phyloP scores from a whole-genome alignment of 2,888 invertebrate genomes.

The Hymenopus coronatus region DNA sequence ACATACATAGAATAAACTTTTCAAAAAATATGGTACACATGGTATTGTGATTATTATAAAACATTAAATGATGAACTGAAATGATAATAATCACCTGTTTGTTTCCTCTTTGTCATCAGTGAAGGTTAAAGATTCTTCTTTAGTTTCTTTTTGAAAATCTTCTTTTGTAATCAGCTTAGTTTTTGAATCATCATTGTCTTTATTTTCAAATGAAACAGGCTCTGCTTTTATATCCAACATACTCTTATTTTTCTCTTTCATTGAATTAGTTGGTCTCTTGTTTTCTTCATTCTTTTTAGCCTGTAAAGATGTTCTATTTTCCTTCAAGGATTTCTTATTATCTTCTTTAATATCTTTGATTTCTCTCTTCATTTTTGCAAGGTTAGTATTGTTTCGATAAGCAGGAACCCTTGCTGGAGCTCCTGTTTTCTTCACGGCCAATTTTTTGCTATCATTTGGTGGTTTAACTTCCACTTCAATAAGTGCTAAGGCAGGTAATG shows the following conservation, averaged over 20 bases:
- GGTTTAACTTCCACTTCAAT: conserved; percentile 37
- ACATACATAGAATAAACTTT: too few species aligned
- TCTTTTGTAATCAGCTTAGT: neutral
- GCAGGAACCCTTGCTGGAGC: neutral
- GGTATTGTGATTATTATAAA: too few species aligned
- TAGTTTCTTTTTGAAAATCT: neutral
- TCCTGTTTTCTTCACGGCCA: neutral
- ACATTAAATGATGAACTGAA: too few species aligned
- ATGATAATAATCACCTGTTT: neutral
- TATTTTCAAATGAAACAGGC: neutral
- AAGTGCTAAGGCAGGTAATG: conserved; percentile 67
- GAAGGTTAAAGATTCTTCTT: neutral
- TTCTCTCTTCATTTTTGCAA: conserved; percentile 20
- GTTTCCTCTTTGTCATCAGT: neutral
- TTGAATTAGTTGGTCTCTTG: neutral
- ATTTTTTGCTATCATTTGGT: conserved; percentile 8
- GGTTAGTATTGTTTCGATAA: neutral
- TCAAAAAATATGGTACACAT: too few species aligned
- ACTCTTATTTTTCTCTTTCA: neutral
- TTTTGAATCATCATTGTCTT: neutral
- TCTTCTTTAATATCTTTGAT: conserved; percentile 17
- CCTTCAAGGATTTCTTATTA: neutral
- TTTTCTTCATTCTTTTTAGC: neutral
- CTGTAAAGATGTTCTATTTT: neutral
- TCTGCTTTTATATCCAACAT: neutral